These are phyloP conservation scores for Pediacus dermestoides DNA, from an alignment of 2,888 invertebrate species.

Conservation along the genomic window DNA sequence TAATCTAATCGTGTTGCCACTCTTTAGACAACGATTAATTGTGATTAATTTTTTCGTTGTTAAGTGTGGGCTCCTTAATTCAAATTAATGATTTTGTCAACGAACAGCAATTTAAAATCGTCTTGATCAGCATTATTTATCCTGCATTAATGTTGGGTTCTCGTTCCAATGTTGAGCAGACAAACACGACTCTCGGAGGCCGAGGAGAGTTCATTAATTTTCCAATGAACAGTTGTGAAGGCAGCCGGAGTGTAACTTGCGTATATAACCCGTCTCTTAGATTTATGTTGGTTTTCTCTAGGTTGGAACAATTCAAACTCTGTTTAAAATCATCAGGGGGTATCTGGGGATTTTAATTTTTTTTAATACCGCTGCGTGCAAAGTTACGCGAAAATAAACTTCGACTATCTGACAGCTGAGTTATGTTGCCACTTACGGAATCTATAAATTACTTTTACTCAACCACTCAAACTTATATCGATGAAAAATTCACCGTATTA, in stretches of 20 bases:
- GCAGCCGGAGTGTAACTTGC: slow-evolving; percentile 8
- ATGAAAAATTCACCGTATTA: slow-evolving; percentile 2
- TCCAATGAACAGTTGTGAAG: slow-evolving; percentile 35
- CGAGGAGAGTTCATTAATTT: slow-evolving; percentile 35
- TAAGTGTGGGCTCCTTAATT: too few relatives aligned
- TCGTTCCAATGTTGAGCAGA: slow-evolving; percentile 29
- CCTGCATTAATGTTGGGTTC: slow-evolving; percentile 35
- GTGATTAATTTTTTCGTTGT: too few relatives aligned
- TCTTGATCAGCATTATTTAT: slow-evolving; percentile 37
- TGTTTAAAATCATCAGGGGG: slow-evolving; percentile 5
- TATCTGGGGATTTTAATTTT: slow-evolving; percentile 3
- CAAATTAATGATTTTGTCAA: too few relatives aligned
- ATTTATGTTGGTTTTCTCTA: slow-evolving; percentile 23
- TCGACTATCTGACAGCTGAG: slow-evolving; percentile 3
- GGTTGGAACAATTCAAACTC: slow-evolving; percentile 22
- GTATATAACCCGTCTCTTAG: slow-evolving; percentile 25
- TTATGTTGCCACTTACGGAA: slow-evolving; percentile 1
- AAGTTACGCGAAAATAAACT: neutral
- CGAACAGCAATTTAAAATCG: slow-evolving; percentile 31
- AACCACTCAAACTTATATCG: neutral
- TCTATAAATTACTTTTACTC: slow-evolving; percentile 5
- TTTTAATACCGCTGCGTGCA: neutral
- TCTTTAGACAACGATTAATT: too few relatives aligned
- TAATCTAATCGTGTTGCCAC: too few relatives aligned
- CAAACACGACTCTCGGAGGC: slow-evolving; percentile 26